Conservation (phyloP, 2,888 invertebrate genomes). For the Tinea trinotella region DNA sequence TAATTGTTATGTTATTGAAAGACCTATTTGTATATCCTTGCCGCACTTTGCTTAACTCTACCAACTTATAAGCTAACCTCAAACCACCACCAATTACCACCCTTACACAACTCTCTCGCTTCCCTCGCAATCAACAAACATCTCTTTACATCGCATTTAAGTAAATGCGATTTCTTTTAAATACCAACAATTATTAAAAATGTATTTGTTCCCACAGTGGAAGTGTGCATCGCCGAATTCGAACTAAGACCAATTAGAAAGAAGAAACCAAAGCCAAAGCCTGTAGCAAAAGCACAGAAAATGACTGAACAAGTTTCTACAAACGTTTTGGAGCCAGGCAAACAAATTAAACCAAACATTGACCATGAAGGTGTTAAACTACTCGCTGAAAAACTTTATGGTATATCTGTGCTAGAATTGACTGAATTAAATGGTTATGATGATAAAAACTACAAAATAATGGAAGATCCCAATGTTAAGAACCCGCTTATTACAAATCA, state of each 20-base stretch:
- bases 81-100: no score
- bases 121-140: no score
- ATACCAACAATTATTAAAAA: neutral
- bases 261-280: conserved; percentile 8
- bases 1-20: no score
- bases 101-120: no score
- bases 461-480: conserved; percentile 70
- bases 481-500: conserved; percentile 73
- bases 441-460: conserved; percentile 81
- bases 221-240: conserved; percentile 19
- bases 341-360: conserved; percentile 70
- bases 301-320: conserved; percentile 34
- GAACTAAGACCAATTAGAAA: conserved; percentile 20
- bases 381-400: conserved; percentile 74
- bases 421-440: conserved; percentile 82
- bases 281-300: conserved; percentile 12
- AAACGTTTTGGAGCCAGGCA: conserved; percentile 61
- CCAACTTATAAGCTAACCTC: no score
- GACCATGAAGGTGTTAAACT: conserved; percentile 63
- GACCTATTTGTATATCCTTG: no score
- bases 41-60: no score
- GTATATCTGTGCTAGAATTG: conserved; percentile 70
- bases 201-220: neutral
- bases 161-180: no score
- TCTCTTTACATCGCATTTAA: no score